Evolutionary conservation across 2,888 invertebrate species (phyloP).

Genomic region (Nysson spinosus): DNA sequence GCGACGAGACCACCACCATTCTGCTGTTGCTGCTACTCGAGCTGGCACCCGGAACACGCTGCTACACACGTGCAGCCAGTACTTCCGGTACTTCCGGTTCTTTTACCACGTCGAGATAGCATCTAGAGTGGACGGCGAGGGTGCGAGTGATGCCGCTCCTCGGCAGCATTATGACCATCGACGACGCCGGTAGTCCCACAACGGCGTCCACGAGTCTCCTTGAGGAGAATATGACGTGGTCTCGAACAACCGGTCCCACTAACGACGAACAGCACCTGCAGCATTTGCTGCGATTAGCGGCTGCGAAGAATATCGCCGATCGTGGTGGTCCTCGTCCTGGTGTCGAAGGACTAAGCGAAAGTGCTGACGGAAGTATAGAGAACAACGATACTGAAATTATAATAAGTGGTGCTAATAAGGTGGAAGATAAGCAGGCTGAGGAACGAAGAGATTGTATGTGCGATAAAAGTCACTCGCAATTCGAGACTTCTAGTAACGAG

Average conservation of each 20-base stretch:
- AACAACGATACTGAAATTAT: too few relatives aligned
- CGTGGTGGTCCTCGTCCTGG: slow-evolving; percentile 8
- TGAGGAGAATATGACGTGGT: slow-evolving; percentile 74
- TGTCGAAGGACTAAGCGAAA: background rate
- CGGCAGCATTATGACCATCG: slow-evolving; percentile 71
- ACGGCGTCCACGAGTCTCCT: slow-evolving; percentile 71
- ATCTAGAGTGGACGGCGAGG: slow-evolving; percentile 68
- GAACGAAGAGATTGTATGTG: too few relatives aligned
- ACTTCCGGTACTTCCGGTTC: too few relatives aligned
- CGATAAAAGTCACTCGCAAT: too few relatives aligned
- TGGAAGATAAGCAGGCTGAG: background rate
- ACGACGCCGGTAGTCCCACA: slow-evolving; percentile 72
- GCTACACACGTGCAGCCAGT: slow-evolving; percentile 45
- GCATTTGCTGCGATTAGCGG: slow-evolving; percentile 9
- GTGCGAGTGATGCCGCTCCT: slow-evolving; percentile 72
- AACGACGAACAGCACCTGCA: slow-evolving; percentile 37
- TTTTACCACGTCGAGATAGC: slow-evolving; percentile 63
- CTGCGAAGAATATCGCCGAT: slow-evolving; percentile 10
- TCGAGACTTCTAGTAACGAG: too few relatives aligned
- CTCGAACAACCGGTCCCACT: slow-evolving; percentile 56
- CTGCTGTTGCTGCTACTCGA: slow-evolving; percentile 64
- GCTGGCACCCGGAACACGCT: slow-evolving; percentile 59
- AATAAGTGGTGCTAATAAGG: too few relatives aligned
- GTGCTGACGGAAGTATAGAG: background rate
- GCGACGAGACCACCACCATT: slow-evolving; percentile 68